These are phyloP conservation scores for Beroe ovata DNA, from an alignment of 37 sponge, comb jelly and placozoan genomes.

Conservation along the genomic window DNA sequence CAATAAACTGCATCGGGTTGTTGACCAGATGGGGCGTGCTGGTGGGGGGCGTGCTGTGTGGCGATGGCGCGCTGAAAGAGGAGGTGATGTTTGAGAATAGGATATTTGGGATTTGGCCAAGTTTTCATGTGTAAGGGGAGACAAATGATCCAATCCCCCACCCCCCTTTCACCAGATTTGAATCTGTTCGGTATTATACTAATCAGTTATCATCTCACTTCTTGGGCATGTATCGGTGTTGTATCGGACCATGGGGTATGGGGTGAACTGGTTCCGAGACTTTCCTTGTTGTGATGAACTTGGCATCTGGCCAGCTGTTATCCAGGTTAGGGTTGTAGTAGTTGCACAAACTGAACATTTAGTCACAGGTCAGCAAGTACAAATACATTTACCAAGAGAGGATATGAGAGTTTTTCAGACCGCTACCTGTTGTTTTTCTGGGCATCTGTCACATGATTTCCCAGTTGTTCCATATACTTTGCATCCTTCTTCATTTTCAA, in stretches of 20 bases:
- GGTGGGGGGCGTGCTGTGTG: not conserved
- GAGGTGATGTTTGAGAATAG: too few species aligned
- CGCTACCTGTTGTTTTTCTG: conserved; percentile 38
- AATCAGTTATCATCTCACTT: too few species aligned
- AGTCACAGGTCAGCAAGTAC: not conserved
- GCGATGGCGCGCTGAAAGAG: not conserved
- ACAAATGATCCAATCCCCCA: too few species aligned
- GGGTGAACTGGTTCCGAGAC: not conserved
- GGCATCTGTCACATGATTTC: not conserved
- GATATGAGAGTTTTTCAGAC: not conserved
- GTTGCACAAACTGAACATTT: conserved; percentile 20
- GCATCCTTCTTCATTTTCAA: not conserved
- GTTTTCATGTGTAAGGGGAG: too few species aligned
- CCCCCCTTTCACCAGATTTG: too few species aligned
- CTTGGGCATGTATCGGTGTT: not conserved
- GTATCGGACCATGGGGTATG: not conserved
- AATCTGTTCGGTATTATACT: too few species aligned
- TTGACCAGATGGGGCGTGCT: not conserved
- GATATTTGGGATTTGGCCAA: too few species aligned
- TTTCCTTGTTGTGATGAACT: not conserved
- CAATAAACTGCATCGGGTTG: conserved; percentile 67
- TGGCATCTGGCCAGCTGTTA: not conserved
- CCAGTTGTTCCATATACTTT: not conserved
- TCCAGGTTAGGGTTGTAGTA: conserved; percentile 62
- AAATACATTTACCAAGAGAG: not conserved